phyloP scores from a whole-genome alignment of 2,888 invertebrate species.

The Drosophila infuscata region DNA sequence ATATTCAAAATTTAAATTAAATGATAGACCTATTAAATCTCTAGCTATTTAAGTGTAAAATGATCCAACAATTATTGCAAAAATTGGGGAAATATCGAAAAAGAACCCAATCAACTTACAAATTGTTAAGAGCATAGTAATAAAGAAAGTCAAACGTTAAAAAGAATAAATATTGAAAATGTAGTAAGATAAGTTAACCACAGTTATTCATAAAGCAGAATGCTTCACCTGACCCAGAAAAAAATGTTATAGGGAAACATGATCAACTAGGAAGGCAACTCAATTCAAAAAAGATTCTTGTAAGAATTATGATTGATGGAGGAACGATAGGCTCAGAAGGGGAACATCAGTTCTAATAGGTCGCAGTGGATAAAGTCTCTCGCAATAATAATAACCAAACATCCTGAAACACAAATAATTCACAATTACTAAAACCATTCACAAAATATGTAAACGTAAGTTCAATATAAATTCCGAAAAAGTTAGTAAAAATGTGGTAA shows the following conservation, averaged over 20 bases:
- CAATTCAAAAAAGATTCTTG: not conserved
- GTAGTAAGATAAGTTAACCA: not conserved
- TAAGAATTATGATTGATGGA: not conserved
- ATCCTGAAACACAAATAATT: not conserved
- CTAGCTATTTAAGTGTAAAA: not conserved
- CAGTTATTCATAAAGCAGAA: not conserved
- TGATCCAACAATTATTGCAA: not conserved
- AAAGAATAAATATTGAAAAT: not conserved
- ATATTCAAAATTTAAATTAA: not conserved
- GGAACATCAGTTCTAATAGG: not conserved
- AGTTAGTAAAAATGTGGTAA: no score
- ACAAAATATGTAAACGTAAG: no score
- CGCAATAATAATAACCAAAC: not conserved
- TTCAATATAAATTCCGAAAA: not conserved
- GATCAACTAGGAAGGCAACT: not conserved
- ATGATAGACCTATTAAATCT: not conserved
- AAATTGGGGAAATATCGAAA: not conserved
- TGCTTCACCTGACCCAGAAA: not conserved
- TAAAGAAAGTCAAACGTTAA: not conserved
- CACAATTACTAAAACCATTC: not conserved
- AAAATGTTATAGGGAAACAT: not conserved
- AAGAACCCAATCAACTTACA: not conserved
- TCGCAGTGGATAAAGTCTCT: not conserved
- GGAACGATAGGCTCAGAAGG: not conserved
- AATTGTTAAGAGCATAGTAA: rapidly evolving